Evolutionary conservation across 2,113 vertebrate genomes (phyloP).

Genomic region (Epinephelus moara): DNA sequence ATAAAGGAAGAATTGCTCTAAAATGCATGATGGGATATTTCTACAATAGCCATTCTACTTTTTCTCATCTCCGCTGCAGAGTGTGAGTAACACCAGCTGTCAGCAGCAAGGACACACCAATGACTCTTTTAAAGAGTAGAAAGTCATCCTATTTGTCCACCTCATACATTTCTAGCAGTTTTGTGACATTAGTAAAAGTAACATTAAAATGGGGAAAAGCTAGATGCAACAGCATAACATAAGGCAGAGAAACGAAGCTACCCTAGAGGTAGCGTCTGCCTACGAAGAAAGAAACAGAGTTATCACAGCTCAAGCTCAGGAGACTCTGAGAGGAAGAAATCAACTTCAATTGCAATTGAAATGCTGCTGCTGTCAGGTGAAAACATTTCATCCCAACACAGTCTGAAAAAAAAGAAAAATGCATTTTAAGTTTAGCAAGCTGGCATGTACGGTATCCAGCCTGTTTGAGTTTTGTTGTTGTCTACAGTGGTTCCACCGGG

Average conservation of each 20-base stretch:
- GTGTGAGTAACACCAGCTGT: slow-evolving; percentile 67
- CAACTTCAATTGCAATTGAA: slow-evolving; percentile 4
- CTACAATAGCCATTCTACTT: background rate
- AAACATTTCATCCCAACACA: background rate
- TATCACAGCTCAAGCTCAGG: slow-evolving; percentile 9
- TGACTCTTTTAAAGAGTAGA: slow-evolving; percentile 26
- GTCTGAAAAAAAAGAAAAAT: background rate
- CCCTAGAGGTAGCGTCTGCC: slow-evolving; percentile 13
- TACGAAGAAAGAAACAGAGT: slow-evolving; percentile 2
- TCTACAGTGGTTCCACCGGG: background rate
- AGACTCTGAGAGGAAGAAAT: slow-evolving; percentile 18
- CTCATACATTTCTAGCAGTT: slow-evolving; percentile 21
- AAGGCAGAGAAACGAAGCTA: background rate
- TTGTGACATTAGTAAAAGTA: slow-evolving; percentile 11
- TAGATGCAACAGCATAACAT: slow-evolving; percentile 13
- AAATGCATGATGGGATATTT: slow-evolving; percentile 18
- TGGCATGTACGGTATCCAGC: background rate
- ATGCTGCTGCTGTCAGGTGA: slow-evolving; percentile 21
- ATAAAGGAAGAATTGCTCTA: slow-evolving; percentile 7
- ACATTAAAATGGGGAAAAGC: slow-evolving; percentile 7
- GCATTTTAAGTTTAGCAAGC: background rate
- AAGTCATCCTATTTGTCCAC: slow-evolving; percentile 1
- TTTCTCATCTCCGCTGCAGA: background rate
- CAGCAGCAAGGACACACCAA: slow-evolving; percentile 49
- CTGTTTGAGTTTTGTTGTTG: background rate